Evolutionary conservation across 2,888 invertebrate species (phyloP), one percentile per base, ranked within the genome.

Genomic region (Phasia obesa): DNA sequence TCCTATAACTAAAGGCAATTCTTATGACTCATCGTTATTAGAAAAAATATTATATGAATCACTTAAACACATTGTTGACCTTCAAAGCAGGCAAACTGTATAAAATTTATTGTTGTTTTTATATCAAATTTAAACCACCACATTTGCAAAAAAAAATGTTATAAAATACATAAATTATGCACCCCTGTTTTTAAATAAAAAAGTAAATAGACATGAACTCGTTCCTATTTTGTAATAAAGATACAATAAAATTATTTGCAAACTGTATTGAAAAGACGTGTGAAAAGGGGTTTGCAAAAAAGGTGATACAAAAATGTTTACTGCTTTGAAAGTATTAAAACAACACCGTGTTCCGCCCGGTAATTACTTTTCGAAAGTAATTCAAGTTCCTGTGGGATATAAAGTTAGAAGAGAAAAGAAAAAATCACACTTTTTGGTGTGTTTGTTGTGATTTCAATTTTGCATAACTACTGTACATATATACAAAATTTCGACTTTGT

Each of bases 171-270:
- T 73, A 80, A 74, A 80, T 74, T 74, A 79, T 79, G 79, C 79
- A 79, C 71, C 79, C 79, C 79, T 79, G 71, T 67, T 78, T 67
- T 42, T 25, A 60, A 65, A 59, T 70, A 81, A 64, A 75, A 55
- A 64, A 2, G n/a, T 42, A 19, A 47, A 47, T 19, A n/a, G 6
- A 19, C 17, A 47, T 17, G 4, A 42, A 4, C 2, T n/a, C n/a
- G 4, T 13, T 64, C 15, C 13, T 25, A 51, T 75, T 60, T 69
- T 69, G 76, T 69, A 77, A 76, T 38, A 60, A 60, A 31, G 9
- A 19, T 1, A 59, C 15, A 67, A 38, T 23, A 53, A 59, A 11
- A n/a, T 27, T 71, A 17, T 49, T 60, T 60, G 76, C 65, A 35
- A 31, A 55, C 42, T 55, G 15, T 23, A 23, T 35, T 38, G 27